phyloP scores from a whole-genome alignment of 2,797 vertebrate species.

The Miichthys miiuy region DNA sequence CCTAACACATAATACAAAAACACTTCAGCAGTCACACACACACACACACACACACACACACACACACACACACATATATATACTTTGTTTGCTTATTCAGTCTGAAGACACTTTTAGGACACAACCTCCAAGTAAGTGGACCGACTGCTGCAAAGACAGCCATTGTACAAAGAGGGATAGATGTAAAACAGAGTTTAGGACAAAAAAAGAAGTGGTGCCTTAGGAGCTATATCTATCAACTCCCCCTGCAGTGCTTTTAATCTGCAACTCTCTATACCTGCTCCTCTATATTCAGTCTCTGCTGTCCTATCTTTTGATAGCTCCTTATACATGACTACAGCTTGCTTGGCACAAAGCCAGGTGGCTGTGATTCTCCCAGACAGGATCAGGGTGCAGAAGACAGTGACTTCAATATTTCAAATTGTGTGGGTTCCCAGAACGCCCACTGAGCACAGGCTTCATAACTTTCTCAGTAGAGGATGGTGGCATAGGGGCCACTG shows the following conservation, averaged over 20 bases:
- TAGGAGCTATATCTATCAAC: conserved; percentile 30
- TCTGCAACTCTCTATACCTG: conserved; percentile 36
- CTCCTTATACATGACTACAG: conserved; percentile 41
- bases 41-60: neutral
- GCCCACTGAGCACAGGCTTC: conserved; percentile 49
- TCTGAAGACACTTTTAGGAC: conserved; percentile 20
- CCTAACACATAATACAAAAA: neutral
- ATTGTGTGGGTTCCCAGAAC: conserved; percentile 58
- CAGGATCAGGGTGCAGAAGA: conserved; percentile 56
- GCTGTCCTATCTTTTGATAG: conserved; percentile 38
- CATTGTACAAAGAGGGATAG: conserved; percentile 15
- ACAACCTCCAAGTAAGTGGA: conserved; percentile 1
- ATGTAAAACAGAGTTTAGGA: conserved; percentile 30
- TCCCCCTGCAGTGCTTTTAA: conserved; percentile 36
- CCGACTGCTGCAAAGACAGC: conserved; percentile 1
- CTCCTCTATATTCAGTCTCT: conserved; percentile 45
- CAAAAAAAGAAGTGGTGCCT: neutral
- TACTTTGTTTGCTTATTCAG: neutral
- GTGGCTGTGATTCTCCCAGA: conserved; percentile 65
- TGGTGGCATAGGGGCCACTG: conserved; percentile 30
- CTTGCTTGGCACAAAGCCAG: conserved; percentile 48
- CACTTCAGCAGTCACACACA: conserved; percentile 7
- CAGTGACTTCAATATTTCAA: conserved; percentile 63
- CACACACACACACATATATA: neutral
- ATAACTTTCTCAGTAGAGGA: conserved; percentile 32